Percentiles rank a stretch among this genome's conserved stretches.
phyloP scores from a whole-genome alignment of 2,113 vertebrate genomes.

The Gasterosteus nipponicus region DNA sequence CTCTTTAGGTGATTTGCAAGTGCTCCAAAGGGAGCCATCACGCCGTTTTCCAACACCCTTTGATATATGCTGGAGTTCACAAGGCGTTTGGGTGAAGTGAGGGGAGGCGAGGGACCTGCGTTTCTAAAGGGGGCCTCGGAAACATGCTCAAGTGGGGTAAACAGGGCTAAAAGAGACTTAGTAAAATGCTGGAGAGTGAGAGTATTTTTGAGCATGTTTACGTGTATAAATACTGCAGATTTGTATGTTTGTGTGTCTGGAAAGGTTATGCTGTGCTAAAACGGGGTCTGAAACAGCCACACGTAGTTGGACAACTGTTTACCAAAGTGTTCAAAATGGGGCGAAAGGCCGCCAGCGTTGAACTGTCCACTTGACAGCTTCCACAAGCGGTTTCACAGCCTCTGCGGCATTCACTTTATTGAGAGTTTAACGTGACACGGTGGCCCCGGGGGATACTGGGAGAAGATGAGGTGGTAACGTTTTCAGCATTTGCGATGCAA shows the following conservation, averaged over 20 bases:
- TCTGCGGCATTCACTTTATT: conserved; percentile 56
- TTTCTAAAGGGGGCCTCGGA: conserved; percentile 38
- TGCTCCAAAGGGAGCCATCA: conserved; percentile 56
- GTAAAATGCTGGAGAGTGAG: conserved; percentile 23
- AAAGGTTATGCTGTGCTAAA: not conserved
- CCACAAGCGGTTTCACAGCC: conserved; percentile 59
- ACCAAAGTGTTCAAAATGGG: conserved; percentile 55
- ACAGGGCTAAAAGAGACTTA: conserved; percentile 57
- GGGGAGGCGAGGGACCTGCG: conserved; percentile 11
- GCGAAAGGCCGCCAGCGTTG: conserved; percentile 48
- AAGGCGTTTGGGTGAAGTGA: conserved; percentile 37
- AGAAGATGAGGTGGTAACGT: conserved; percentile 31
- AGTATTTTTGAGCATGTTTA: conserved; percentile 16
- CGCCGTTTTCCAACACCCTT: conserved; percentile 62
- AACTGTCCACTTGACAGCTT: conserved; percentile 60
- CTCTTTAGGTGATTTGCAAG: conserved; percentile 54
- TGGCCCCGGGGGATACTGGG: conserved; percentile 20
- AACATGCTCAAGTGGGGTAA: conserved; percentile 50
- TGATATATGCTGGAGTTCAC: conserved; percentile 66
- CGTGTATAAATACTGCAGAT: conserved; percentile 11
- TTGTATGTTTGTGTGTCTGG: conserved; percentile 1
- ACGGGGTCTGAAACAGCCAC: conserved; percentile 16
- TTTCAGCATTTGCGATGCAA: no score
- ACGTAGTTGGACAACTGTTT: conserved; percentile 41
- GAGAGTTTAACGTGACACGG: conserved; percentile 37